Base-by-base conservation (phyloP, 2,797 vertebrate genomes). In the Acanthurus lineatus region DNA sequence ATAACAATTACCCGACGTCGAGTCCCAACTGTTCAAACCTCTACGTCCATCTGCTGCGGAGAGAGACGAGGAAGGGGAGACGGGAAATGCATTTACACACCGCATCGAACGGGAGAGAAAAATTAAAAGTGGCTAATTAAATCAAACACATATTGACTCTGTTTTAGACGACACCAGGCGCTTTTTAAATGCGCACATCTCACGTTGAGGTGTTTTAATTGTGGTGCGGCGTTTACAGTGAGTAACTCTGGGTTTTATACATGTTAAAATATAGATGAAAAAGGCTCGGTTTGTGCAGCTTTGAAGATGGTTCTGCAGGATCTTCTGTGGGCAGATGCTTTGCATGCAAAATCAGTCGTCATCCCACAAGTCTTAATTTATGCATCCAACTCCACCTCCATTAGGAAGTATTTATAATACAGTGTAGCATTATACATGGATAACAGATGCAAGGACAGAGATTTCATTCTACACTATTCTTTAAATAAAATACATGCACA, bases 1-100 rank as follows among this genome's bases (percentile, higher is more conserved):
- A 79, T 86, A 87, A 91, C 89, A 89, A 91, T 91, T 90, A 90
- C 79, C 84, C 70, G 35, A 66, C 73, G 52, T 40, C 1, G 66
- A 85, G 69, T 81, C 90, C 86, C 89, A 85, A 91, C 82, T 89
- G 90, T 85, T 88, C 83, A 56, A 79, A 85, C 76, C 77, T 85
- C 85, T 48, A 53, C 9, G 73, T 86, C 86, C 90, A 91, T 92
- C 92, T 92, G 90, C 80, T 72, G 81, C 64, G 6, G 76, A 28
- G 11, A 48, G 71, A 53, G 76, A 79, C 9, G 69, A 65, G 25
- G 25, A 25, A 66, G 56, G 6, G 57, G 25, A 17, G 57, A 35
- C 64, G 8, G 81, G 54, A 73, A 82, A 56, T 51, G 44, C 63
- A 40, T 59, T 69, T 68, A 44, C 74, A 78, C 1, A 10, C 20